Evolutionary conservation across 2,113 vertebrate species (phyloP), one percentile per base, ranked within the genome.

Genomic region (Pygoscelis adeliae): DNA sequence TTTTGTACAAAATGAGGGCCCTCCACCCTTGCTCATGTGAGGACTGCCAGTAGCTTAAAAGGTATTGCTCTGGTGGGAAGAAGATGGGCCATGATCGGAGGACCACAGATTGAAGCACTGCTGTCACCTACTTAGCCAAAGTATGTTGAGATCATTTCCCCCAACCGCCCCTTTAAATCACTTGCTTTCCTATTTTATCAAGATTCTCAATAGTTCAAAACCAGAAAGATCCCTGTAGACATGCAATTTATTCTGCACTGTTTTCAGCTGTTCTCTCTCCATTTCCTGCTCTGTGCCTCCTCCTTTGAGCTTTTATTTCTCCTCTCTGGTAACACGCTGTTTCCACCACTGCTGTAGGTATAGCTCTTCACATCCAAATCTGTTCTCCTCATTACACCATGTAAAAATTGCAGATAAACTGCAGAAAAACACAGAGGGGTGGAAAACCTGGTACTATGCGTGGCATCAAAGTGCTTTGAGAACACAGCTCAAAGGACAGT

Each of bases 401-500:
- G n/a, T 61, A 56, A 92, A 94, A 89, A 61, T n/a, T 69, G 15
- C 73, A 78, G 30, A 67, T 74, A 65, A 92, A 87, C 27, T 49
- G 14, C 1, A 92, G 50, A 52, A 71, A 79, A 76, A 65, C 87
- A 11, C 6, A 86, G 46, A 53, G 25, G 23, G 21, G 25, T 72
- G 27, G 34, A 59, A 95, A 95, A 53, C 42, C 30, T 74, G 18
- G 42, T 70, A 38, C 49, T 61, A 9, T 67, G 67, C 86, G 42
- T 29, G 32, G 32, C 70, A 73, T 96, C 92, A 96, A 97, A 96
- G 88, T 44, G 38, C 38, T 91, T 90, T 59, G 49, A 78, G 63
- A 96, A 66, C 58, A 97, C 95, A 97, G 71, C 61, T 86, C 83
- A 81, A 81, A 90, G 71, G 82, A 93, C 90, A 93, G 76, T 36